phyloP scores from a whole-genome alignment of 2,888 invertebrate genomes.

The Podotricha telesiphe region DNA sequence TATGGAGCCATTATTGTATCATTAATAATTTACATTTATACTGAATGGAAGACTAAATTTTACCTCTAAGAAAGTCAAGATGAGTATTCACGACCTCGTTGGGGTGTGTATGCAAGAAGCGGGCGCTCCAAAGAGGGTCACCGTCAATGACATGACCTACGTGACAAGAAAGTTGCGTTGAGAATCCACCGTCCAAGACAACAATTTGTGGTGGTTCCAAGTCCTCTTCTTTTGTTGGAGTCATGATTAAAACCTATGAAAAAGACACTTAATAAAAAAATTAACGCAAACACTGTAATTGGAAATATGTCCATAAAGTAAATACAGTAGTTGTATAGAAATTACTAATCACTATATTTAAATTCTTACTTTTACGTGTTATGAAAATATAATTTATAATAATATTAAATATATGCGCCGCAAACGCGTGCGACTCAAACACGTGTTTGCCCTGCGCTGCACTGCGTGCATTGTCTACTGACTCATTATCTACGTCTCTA shows the following conservation, averaged over 20 bases:
- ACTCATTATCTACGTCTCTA: conserved; percentile 32
- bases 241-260: conserved; percentile 56
- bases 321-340: background rate
- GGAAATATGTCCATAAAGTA: too few species aligned
- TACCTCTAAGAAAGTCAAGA: conserved; percentile 91
- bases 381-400: background rate
- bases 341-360: background rate
- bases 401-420: conserved; percentile 5
- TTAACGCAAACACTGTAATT: too few species aligned
- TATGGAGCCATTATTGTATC: too few species aligned
- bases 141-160: conserved; percentile 90
- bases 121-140: conserved; percentile 95
- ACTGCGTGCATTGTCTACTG: conserved; percentile 29
- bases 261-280: too few species aligned
- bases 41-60: conserved; percentile 20
- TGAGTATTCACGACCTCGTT: conserved; percentile 91
- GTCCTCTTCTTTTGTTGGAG: conserved; percentile 62
- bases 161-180: conserved; percentile 90
- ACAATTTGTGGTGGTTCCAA: conserved; percentile 71
- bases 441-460: conserved; percentile 31
- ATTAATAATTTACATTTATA: background rate
- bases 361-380: background rate
- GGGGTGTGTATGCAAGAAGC: conserved; percentile 90
- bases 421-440: conserved; percentile 27
- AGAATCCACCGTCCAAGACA: conserved; percentile 90